Evolutionary conservation across 2,888 invertebrate genomes (phyloP).

Genomic region (Leptopilina syphax): DNA sequence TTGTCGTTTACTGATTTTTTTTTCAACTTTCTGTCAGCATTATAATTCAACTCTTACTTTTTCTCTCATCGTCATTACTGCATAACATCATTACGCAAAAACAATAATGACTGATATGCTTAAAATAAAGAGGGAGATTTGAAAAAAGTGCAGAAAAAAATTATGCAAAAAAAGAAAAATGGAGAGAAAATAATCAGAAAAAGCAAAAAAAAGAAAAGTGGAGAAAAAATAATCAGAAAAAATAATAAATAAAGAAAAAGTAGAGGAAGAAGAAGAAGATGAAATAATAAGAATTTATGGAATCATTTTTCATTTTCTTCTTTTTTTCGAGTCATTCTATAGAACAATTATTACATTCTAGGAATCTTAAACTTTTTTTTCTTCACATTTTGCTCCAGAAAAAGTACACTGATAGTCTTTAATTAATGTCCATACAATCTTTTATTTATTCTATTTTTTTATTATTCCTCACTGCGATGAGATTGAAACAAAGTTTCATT

Average conservation of each 20-base stretch:
- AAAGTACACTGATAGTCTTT: slow-evolving; percentile 16
- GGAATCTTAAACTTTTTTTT: slow-evolving; percentile 36
- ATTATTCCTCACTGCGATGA: not conserved
- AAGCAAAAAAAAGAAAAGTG: too few relatives aligned
- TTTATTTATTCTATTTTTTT: slow-evolving; percentile 1
- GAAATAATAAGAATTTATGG: slow-evolving; percentile 41
- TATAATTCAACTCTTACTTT: slow-evolving; percentile 45
- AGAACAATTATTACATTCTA: slow-evolving; percentile 26
- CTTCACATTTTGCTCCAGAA: slow-evolving; percentile 24
- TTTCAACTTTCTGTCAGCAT: slow-evolving; percentile 41
- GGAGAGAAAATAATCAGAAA: too few relatives aligned
- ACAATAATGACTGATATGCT: slow-evolving; percentile 54
- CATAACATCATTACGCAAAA: slow-evolving; percentile 70
- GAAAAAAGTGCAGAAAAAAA: not conserved
- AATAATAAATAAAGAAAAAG: too few relatives aligned
- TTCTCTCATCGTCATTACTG: slow-evolving; percentile 63
- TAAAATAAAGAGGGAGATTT: slow-evolving; percentile 40
- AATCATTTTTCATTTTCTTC: slow-evolving; percentile 10
- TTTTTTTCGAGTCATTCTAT: not conserved
- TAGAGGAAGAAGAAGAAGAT: not conserved
- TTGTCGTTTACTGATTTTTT: slow-evolving; percentile 37
- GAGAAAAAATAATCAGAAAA: too few relatives aligned
- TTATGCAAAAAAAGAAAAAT: too few relatives aligned
- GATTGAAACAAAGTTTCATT: slow-evolving; percentile 27
- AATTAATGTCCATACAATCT: slow-evolving; percentile 32